A percentile compares a stretch with the other conserved stretches of the same genome.
Evolutionary conservation across 2,888 invertebrate species (phyloP).

Genomic region (Agriotes lineatus): DNA sequence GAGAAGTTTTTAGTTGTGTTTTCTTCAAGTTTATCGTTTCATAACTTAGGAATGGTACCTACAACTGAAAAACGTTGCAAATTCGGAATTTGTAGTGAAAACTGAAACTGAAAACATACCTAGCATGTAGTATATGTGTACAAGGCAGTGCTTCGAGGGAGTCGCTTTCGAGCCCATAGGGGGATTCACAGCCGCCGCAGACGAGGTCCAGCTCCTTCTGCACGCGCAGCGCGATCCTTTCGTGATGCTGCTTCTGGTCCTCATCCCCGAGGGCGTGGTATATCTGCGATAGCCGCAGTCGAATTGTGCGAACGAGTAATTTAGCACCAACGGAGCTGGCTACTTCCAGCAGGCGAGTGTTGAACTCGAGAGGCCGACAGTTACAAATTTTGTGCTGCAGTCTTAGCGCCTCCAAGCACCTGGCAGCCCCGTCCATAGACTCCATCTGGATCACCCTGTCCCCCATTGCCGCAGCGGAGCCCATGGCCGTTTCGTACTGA

Average conservation of each 20-base stretch:
- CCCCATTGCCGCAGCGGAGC: constrained; percentile 81
- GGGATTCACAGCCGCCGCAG: constrained; percentile 86
- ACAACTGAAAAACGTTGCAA: too few species aligned
- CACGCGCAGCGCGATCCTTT: constrained; percentile 75
- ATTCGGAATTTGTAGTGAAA: too few species aligned
- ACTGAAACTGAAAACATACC: constrained; percentile 66
- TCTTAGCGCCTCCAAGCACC: constrained; percentile 82
- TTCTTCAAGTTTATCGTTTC: too few species aligned
- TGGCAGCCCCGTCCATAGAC: constrained; percentile 89
- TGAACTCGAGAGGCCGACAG: constrained; percentile 88
- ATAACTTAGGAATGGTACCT: too few species aligned
- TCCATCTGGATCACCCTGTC: constrained; percentile 91
- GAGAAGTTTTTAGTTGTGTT: too few species aligned
- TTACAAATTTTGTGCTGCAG: constrained; percentile 88
- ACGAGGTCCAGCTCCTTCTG: constrained; percentile 80
- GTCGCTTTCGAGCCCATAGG: constrained; percentile 79
- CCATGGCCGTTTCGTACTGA: constrained; percentile 90
- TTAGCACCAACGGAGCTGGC: constrained; percentile 90
- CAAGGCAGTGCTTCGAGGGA: constrained; percentile 86
- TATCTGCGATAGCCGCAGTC: constrained; percentile 82
- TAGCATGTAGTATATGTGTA: constrained; percentile 88
- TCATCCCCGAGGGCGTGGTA: constrained; percentile 87
- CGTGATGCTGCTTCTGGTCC: constrained; percentile 82
- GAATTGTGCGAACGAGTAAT: constrained; percentile 84
- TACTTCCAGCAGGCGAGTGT: constrained; percentile 85